Conservation (phyloP, 2,797 vertebrate genomes). For the Malurus leucopterus region DNA sequence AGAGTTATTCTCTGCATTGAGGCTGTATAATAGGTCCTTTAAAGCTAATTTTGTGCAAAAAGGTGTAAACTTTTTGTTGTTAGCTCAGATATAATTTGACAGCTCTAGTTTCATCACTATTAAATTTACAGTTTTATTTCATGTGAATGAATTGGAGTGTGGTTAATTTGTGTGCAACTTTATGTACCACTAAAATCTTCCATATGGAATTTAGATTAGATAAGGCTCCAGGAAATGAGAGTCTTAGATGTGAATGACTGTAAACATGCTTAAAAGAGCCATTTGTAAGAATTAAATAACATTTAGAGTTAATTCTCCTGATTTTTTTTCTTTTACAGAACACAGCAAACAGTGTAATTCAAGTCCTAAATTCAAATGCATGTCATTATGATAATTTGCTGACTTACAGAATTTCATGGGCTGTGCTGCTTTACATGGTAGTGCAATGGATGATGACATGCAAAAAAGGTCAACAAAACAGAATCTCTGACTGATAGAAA, state of each 20-base stretch:
- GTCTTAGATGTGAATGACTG: not conserved
- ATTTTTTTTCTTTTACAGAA: not conserved
- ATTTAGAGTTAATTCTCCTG: not conserved
- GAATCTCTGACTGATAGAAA: not conserved
- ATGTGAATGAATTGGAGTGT: not conserved
- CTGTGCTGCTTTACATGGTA: not conserved
- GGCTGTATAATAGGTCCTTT: not conserved
- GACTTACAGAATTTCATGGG: not conserved
- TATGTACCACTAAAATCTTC: slow-evolving; percentile 15
- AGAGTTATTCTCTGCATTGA: slow-evolving; percentile 5
- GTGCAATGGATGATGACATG: not conserved
- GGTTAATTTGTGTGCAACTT: slow-evolving; percentile 8
- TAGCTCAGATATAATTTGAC: not conserved
- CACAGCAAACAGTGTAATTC: not conserved
- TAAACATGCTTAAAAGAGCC: not conserved
- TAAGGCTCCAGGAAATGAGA: slow-evolving; percentile 40
- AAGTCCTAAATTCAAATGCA: not conserved
- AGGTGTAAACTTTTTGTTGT: not conserved
- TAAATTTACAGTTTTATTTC: not conserved
- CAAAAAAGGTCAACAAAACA: not conserved
- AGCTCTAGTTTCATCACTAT: not conserved
- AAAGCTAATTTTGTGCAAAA: not conserved
- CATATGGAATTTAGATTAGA: slow-evolving; percentile 25
- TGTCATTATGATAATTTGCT: not conserved
- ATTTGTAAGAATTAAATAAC: slow-evolving; percentile 8